These are phyloP conservation scores for Dasypogon diadema DNA, from an alignment of 2,888 invertebrate species.

Conservation along the genomic window DNA sequence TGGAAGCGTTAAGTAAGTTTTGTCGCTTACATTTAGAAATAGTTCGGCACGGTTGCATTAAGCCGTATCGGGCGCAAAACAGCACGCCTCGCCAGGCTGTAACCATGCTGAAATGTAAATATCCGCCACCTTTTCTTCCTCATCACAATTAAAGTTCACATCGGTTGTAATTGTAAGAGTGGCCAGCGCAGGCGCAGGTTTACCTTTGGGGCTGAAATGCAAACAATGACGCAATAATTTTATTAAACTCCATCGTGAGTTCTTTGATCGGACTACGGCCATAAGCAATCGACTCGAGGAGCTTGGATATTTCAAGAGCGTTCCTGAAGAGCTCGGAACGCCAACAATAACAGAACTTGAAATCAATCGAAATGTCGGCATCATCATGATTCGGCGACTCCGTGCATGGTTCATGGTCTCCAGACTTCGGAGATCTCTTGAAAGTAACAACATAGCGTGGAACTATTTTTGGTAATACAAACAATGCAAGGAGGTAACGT, in stretches of 20 bases:
- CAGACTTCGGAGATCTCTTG: constrained; percentile 19
- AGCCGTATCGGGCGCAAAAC: neutral
- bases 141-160: constrained; percentile 35
- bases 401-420: constrained; percentile 14
- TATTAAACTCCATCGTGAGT: constrained; percentile 46
- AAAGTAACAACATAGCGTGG: constrained; percentile 48
- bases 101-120: constrained; percentile 27
- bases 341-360: constrained; percentile 47
- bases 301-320: constrained; percentile 31
- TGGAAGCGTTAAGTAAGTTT: constrained; percentile 10
- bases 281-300: constrained; percentile 42
- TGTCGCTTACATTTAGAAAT: constrained; percentile 36
- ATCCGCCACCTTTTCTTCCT: constrained; percentile 26
- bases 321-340: constrained; percentile 36
- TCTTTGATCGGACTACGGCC: constrained; percentile 41
- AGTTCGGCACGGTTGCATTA: neutral
- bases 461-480: constrained; percentile 50
- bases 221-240: constrained; percentile 52
- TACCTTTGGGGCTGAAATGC: constrained; percentile 48
- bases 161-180: constrained; percentile 8
- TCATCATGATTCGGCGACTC: constrained; percentile 50
- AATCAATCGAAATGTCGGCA: constrained; percentile 51
- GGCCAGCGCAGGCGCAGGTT: neutral
- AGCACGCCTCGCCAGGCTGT: neutral
- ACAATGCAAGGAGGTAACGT: constrained; percentile 33